Percentiles rank a stretch among this genome's conserved stretches.
phyloP scores from a whole-genome alignment of 2,113 vertebrate genomes.

The Syngnathoides biaculeatus region DNA sequence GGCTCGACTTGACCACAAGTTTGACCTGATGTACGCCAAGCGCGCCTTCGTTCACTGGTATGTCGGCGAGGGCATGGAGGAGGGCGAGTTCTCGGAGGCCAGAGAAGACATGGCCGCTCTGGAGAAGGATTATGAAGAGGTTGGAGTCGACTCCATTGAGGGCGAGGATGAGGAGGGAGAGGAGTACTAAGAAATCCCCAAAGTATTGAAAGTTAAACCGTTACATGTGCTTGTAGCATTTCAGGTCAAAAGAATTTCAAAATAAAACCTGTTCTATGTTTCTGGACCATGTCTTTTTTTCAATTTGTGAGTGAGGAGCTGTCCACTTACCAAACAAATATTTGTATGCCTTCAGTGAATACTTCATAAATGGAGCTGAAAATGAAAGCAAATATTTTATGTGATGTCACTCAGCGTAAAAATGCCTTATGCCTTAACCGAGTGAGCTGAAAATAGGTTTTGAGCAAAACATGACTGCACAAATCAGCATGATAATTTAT shows the following conservation, averaged over 20 bases:
- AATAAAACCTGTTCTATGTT: conserved; percentile 5
- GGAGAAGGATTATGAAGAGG: conserved; percentile 75
- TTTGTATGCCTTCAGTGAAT: background rate
- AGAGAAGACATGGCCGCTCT: conserved; percentile 59
- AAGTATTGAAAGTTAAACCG: background rate
- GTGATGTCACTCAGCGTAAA: too few relatives aligned
- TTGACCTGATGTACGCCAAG: conserved; percentile 80
- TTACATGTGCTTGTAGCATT: background rate
- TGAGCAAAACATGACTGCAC: too few relatives aligned
- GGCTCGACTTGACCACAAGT: conserved; percentile 81
- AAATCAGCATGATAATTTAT: too few relatives aligned
- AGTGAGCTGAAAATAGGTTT: background rate
- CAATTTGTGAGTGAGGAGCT: background rate
- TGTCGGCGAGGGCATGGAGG: conserved; percentile 82
- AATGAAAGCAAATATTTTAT: background rate
- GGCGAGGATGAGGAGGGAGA: conserved; percentile 87
- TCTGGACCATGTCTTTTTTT: conserved; percentile 1
- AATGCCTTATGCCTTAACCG: too few relatives aligned
- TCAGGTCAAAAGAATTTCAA: background rate
- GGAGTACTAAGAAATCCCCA: conserved; percentile 39
- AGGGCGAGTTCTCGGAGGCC: conserved; percentile 65
- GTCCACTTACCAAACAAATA: background rate
- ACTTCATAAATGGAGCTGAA: background rate
- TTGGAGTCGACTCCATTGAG: conserved; percentile 82
- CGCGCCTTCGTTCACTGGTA: conserved; percentile 83